Percentiles rank a stretch among this genome's conserved stretches.
These are phyloP conservation scores for Antechinus stuartii DNA, from an alignment of 2,113 vertebrate genomes.

Conservation along the genomic window DNA sequence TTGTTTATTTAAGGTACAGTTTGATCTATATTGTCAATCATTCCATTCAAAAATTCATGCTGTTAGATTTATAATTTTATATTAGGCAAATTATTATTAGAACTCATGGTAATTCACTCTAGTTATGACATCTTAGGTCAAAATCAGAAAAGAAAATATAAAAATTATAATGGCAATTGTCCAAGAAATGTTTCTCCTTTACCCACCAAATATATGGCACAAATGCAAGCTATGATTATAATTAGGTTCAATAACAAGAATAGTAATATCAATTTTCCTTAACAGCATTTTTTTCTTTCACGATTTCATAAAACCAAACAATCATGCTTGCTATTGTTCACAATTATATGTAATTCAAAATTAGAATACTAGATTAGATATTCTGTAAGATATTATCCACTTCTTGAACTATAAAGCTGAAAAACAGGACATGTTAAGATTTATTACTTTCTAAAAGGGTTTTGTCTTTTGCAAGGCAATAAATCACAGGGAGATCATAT, in stretches of 20 bases:
- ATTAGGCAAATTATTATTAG: no score
- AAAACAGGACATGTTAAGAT: background rate
- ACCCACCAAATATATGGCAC: background rate
- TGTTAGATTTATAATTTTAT: no score
- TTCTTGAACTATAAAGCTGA: background rate
- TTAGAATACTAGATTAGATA: accelerated
- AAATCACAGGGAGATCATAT: background rate
- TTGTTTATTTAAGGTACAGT: no score
- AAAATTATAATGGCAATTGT: background rate
- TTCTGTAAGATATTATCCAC: background rate
- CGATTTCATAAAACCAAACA: background rate
- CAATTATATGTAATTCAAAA: background rate
- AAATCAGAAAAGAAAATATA: background rate
- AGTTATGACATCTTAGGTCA: background rate
- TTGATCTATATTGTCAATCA: no score
- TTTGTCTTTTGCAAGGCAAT: background rate
- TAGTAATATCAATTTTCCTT: background rate
- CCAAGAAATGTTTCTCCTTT: no score
- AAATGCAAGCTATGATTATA: background rate
- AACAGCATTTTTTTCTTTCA: background rate
- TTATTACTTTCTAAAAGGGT: background rate
- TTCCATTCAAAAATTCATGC: no score
- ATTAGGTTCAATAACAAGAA: background rate
- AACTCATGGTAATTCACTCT: no score
- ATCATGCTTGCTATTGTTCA: background rate